phyloP scores from a whole-genome alignment of 2,113 vertebrate genomes.

The Plectropomus leopardus region DNA sequence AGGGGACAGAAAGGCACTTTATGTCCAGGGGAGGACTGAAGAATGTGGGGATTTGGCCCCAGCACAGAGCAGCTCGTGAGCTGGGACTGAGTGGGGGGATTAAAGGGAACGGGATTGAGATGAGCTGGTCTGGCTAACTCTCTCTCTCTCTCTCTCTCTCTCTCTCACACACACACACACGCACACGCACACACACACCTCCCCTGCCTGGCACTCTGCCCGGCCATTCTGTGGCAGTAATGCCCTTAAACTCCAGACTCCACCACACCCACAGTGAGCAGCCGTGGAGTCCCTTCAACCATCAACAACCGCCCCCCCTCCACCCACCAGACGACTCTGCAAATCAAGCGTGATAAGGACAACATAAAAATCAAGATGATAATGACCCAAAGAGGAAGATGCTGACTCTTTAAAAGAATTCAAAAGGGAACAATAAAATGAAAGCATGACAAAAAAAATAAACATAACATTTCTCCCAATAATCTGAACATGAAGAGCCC shows the following conservation, averaged over 20 bases:
- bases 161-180: not conserved
- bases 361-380: constrained; percentile 37
- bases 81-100: constrained; percentile 72
- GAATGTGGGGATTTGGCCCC: constrained; percentile 79
- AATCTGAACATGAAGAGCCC: not conserved
- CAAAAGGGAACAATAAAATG: not conserved
- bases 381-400: constrained; percentile 24
- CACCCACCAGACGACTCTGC: not conserved
- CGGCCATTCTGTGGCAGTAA: constrained; percentile 77
- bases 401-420: not conserved
- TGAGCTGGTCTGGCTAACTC: constrained; percentile 75
- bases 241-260: constrained; percentile 80
- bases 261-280: constrained; percentile 71
- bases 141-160: constrained; percentile 6
- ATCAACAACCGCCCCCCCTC: constrained; percentile 26
- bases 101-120: constrained; percentile 76
- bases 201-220: constrained; percentile 71
- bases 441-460: not conserved
- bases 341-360: constrained; percentile 47
- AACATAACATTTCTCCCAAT: not conserved
- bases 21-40: constrained; percentile 70
- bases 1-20: constrained; percentile 70
- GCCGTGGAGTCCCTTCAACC: constrained; percentile 50
- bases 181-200: constrained; percentile 44
- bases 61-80: constrained; percentile 74